Percentiles rank a stretch among this genome's conserved stretches.
Conservation (phyloP, 2,888 invertebrate genomes). For the Syritta pipiens region DNA sequence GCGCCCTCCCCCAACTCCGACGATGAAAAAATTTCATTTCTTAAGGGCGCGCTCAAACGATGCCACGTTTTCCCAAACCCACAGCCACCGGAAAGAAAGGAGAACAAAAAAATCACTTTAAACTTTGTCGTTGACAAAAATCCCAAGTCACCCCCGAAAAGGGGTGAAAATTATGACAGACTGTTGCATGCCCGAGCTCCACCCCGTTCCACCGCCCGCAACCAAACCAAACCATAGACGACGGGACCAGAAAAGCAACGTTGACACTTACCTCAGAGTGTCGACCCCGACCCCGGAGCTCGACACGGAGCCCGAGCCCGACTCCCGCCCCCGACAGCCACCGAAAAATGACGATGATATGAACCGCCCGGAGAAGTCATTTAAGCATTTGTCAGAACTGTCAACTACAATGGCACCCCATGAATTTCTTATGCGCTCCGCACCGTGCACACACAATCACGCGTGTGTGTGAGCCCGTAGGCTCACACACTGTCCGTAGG, state of each 20-base stretch:
- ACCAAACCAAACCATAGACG: slow-evolving; percentile 61
- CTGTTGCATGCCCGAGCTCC: slow-evolving; percentile 60
- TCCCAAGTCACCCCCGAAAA: slow-evolving; percentile 2
- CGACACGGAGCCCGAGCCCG: not conserved
- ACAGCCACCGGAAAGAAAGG: slow-evolving; percentile 12
- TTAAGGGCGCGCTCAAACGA: slow-evolving; percentile 51
- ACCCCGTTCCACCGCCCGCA: slow-evolving; percentile 20
- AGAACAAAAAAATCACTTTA: slow-evolving; percentile 50
- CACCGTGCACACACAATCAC: slow-evolving; percentile 26
- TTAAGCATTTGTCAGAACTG: slow-evolving; percentile 74
- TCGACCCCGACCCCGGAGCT: not conserved
- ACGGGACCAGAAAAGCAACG: slow-evolving; percentile 60
- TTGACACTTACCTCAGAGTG: slow-evolving; percentile 56
- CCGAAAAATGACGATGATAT: slow-evolving; percentile 69
- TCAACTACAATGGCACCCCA: slow-evolving; percentile 73
- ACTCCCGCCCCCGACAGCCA: not conserved
- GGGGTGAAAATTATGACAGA: slow-evolving; percentile 67
- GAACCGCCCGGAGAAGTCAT: slow-evolving; percentile 69
- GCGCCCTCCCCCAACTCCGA: not conserved
- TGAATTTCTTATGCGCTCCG: slow-evolving; percentile 70
- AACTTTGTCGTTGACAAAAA: slow-evolving; percentile 58
- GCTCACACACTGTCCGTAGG: slow-evolving; percentile 53
- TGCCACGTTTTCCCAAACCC: slow-evolving; percentile 35
- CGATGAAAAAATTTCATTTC: slow-evolving; percentile 37
- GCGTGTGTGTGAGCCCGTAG: slow-evolving; percentile 5